phyloP scores from a whole-genome alignment of 2,797 vertebrate species.

The Taenioides sp. region DNA sequence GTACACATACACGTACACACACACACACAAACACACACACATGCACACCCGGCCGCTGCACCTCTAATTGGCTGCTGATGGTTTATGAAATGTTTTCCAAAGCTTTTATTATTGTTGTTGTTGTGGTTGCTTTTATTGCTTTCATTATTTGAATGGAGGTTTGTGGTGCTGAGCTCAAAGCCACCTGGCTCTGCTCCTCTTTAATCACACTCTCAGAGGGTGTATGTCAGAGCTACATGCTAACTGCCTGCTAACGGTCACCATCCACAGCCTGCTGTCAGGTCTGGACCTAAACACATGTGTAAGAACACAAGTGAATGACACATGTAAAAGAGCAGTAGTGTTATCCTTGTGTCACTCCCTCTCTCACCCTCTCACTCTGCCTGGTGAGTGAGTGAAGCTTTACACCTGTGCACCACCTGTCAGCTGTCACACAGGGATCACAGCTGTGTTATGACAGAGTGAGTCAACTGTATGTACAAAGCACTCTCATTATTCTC shows the following conservation, averaged over 20 bases:
- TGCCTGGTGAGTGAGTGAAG: neutral
- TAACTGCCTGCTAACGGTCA: constrained; percentile 28
- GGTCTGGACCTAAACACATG: neutral
- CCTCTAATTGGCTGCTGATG: constrained; percentile 99
- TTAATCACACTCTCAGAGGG: constrained; percentile 57
- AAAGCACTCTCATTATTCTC: constrained; percentile 43
- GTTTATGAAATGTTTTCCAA: constrained; percentile 92
- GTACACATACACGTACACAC: constrained; percentile 65
- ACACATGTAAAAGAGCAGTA: constrained; percentile 13
- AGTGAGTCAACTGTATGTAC: constrained; percentile 28
- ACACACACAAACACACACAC: too few relatives aligned
- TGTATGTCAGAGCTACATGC: constrained; percentile 40
- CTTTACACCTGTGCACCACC: constrained; percentile 14
- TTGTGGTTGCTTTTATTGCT: constrained; percentile 83
- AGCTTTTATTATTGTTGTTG: constrained; percentile 89
- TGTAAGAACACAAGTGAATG: neutral
- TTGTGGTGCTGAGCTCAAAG: constrained; percentile 67
- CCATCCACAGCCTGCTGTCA: constrained; percentile 10
- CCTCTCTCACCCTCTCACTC: neutral
- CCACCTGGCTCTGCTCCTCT: constrained; percentile 58
- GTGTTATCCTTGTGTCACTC: neutral
- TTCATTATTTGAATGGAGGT: constrained; percentile 82
- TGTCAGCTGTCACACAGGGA: constrained; percentile 39
- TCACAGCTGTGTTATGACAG: constrained; percentile 26
- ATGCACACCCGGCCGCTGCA: constrained; percentile 85